A percentile compares a stretch with the other conserved stretches of the same genome.
phyloP scores from a whole-genome alignment of 2,888 invertebrate genomes.

The Capitulum mitella region DNA sequence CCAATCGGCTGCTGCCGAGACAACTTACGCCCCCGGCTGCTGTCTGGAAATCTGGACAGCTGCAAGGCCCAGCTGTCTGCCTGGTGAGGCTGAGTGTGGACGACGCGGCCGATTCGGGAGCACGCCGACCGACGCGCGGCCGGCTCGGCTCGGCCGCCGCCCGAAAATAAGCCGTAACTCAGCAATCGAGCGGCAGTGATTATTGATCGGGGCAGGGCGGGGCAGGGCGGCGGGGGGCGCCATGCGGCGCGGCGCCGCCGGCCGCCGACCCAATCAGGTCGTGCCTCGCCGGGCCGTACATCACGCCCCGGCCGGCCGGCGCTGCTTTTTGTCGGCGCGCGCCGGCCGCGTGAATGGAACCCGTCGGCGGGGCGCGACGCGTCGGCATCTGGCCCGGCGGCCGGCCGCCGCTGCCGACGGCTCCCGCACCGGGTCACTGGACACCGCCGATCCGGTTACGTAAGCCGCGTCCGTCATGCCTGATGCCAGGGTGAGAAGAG shows the following conservation, averaged over 20 bases:
- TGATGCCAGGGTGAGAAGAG: no score
- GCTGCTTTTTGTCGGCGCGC: neutral
- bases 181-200: neutral
- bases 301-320: neutral
- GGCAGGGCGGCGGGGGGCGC: neutral
- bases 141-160: neutral
- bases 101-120: neutral
- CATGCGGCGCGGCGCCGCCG: neutral
- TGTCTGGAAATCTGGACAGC: no score
- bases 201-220: neutral
- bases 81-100: no score
- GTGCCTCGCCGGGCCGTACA: neutral
- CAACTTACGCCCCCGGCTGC: no score
- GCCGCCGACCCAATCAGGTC: neutral
- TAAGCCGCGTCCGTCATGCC: no score
- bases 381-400: no score
- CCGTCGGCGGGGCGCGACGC: no score
- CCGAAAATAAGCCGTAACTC: conserved; percentile 2
- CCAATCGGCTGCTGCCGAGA: neutral
- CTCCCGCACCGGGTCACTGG: no score
- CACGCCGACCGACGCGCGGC: neutral
- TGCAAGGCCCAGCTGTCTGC: no score
- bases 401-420: no score
- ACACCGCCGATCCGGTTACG: no score
- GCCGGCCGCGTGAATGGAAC: neutral